A percentile compares a stretch with the other conserved stretches of the same genome.
phyloP scores from a whole-genome alignment of 2,888 invertebrate genomes.

The Cryptocephalus moraei region DNA sequence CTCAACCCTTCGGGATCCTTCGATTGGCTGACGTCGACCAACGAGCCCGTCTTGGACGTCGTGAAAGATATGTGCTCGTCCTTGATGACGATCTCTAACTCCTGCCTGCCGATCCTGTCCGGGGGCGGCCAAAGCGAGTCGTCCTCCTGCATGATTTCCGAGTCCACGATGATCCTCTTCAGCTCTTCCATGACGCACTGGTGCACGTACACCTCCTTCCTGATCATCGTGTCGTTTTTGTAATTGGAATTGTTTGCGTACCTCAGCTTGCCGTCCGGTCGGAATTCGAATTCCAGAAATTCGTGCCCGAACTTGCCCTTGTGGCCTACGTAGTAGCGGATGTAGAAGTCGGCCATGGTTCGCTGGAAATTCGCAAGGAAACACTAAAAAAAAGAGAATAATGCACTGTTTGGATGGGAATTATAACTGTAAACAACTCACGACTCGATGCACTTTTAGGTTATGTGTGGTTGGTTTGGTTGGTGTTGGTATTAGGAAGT shows the following conservation, averaged over 20 bases:
- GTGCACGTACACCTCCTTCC: slow-evolving; percentile 95
- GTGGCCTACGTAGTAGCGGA: slow-evolving; percentile 98
- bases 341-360: slow-evolving; percentile 59
- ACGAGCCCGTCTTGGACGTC: slow-evolving; percentile 96
- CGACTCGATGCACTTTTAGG: no score
- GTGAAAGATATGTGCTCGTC: slow-evolving; percentile 99
- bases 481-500: no score
- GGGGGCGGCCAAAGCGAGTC: slow-evolving; percentile 82
- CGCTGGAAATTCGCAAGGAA: no score
- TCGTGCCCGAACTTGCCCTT: slow-evolving; percentile 99
- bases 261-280: slow-evolving; percentile 94
- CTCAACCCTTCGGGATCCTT: slow-evolving; percentile 95
- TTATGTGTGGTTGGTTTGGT: no score
- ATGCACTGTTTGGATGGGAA: no score
- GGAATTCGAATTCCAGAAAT: slow-evolving; percentile 97
- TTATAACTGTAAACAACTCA: no score
- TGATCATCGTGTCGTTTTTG: slow-evolving; percentile 99
- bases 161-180: slow-evolving; percentile 91
- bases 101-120: slow-evolving; percentile 79
- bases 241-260: slow-evolving; percentile 99
- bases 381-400: no score
- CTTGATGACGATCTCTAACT: slow-evolving; percentile 97
- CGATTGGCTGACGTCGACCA: slow-evolving; percentile 96
- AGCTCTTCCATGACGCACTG: slow-evolving; percentile 97
- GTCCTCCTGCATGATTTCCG: slow-evolving; percentile 93